These are phyloP conservation scores for Picus viridis DNA, from an alignment of 2,797 vertebrate species.

Conservation along the genomic window DNA sequence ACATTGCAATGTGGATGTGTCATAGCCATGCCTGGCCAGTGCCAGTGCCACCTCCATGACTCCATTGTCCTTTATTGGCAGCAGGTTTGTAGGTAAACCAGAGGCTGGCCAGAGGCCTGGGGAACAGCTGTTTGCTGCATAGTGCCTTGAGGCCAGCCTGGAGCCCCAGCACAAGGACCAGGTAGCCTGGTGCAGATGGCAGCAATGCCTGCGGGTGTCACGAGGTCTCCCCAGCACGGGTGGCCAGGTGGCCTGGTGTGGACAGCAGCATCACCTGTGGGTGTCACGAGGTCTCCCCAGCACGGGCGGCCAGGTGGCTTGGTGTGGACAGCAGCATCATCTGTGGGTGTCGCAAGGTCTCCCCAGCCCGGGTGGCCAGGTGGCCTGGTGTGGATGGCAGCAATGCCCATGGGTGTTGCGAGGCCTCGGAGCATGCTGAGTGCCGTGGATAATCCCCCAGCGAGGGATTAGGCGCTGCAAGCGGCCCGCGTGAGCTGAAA, in stretches of 20 bases:
- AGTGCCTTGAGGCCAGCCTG: neutral
- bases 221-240: too few relatives aligned
- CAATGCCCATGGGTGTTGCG: too few relatives aligned
- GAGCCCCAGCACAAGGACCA: accelerated
- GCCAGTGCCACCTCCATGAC: accelerated
- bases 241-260: too few relatives aligned
- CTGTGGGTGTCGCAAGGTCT: neutral
- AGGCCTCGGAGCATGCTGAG: accelerated
- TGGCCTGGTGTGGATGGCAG: too few relatives aligned
- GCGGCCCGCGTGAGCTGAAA: neutral
- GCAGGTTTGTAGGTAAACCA: neutral
- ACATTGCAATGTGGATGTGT: accelerated
- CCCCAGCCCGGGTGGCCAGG: too few relatives aligned
- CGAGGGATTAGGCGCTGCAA: neutral
- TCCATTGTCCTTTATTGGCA: accelerated
- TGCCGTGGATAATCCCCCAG: neutral
- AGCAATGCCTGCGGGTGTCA: accelerated
- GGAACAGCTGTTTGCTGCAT: accelerated
- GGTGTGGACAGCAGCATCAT: accelerated
- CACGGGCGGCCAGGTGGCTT: accelerated
- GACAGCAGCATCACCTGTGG: too few relatives aligned
- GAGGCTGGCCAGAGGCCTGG: neutral
- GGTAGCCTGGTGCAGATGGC: accelerated
- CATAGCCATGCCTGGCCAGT: accelerated
- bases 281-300: too few relatives aligned